Conservation (phyloP, 2,797 vertebrate species). For the Cuniculus paca region DNA sequence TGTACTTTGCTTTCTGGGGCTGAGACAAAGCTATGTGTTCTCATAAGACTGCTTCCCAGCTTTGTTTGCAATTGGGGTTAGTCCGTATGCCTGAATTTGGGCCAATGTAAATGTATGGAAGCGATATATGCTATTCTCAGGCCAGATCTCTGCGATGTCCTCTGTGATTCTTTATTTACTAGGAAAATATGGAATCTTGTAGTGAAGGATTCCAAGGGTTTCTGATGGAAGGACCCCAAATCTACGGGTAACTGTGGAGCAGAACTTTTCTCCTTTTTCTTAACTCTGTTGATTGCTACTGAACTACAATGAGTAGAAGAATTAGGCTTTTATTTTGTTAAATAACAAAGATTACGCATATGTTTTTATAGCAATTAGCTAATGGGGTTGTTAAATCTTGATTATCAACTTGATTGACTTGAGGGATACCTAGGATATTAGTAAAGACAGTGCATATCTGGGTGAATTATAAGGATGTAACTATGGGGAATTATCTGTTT, state of each 20-base stretch:
- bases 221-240: not conserved
- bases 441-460: not conserved
- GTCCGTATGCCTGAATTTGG: not conserved
- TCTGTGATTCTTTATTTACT: not conserved
- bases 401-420: not conserved
- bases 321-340: constrained; percentile 22
- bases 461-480: not conserved
- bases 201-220: not conserved
- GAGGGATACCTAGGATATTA: not conserved
- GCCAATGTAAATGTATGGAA: not conserved
- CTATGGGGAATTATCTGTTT: not conserved
- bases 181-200: not conserved
- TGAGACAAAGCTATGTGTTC: not conserved
- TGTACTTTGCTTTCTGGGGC: not conserved
- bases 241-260: not conserved
- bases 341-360: not conserved
- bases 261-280: not conserved
- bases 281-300: not conserved
- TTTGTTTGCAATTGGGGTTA: not conserved
- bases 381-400: not conserved
- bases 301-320: not conserved
- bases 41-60: not conserved
- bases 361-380: not conserved
- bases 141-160: not conserved
- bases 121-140: not conserved